Percentiles rank a stretch among this genome's conserved stretches.
Evolutionary conservation across 2,113 vertebrate genomes (phyloP).

Genomic region (Megaceryle torquata): DNA sequence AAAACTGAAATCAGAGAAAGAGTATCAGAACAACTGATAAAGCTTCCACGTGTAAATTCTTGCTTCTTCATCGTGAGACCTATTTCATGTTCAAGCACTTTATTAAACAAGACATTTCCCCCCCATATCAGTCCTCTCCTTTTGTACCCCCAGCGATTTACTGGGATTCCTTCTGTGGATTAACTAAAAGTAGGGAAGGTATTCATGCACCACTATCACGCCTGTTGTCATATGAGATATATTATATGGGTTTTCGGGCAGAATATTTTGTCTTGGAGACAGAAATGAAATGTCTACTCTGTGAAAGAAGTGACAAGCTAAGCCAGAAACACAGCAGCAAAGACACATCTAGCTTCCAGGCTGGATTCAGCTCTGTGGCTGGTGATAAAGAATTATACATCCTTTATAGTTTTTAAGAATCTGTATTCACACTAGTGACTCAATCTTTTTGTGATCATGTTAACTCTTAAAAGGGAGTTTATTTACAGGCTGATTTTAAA

Average conservation of each 20-base stretch:
- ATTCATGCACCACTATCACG: not conserved
- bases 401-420: not conserved
- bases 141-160: not conserved
- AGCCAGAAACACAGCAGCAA: not conserved
- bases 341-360: not conserved
- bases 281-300: not conserved
- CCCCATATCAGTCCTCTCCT: not conserved
- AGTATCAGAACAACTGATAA: not conserved
- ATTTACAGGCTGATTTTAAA: not conserved
- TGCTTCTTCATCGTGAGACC: not conserved
- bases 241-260: not conserved
- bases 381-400: not conserved
- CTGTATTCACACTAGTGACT: not conserved
- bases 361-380: not conserved
- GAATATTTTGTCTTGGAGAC: conserved; percentile 29
- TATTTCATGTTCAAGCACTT: not conserved
- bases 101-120: not conserved
- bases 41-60: not conserved
- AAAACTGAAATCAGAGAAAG: not conserved
- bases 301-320: not conserved
- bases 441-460: not conserved
- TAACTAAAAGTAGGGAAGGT: not conserved
- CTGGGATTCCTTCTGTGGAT: not conserved
- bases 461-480: not conserved
- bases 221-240: not conserved